Percentiles rank a stretch among this genome's conserved stretches.
phyloP scores from a whole-genome alignment of 2,113 vertebrate species.

The Varanus komodoensis region DNA sequence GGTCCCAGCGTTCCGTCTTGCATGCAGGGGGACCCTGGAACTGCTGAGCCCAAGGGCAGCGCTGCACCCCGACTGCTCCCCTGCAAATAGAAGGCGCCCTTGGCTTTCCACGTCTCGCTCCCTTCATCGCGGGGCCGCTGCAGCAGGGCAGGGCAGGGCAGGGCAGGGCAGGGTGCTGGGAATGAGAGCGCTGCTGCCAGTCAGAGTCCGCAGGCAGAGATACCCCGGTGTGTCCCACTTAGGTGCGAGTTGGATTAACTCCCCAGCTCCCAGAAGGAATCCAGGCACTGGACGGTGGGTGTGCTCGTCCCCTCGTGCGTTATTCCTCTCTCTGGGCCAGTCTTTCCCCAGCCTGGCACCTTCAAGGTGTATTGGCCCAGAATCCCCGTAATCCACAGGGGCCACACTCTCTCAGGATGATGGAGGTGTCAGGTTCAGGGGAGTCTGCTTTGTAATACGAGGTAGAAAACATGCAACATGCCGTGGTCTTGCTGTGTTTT shows the following conservation, averaged over 20 bases:
- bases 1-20: constrained; percentile 26
- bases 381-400: neutral
- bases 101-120: neutral
- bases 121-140: neutral
- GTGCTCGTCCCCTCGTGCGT: neutral
- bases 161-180: too few relatives aligned
- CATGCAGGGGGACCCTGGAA: constrained; percentile 15
- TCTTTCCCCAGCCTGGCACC: neutral
- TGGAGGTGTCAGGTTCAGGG: too few relatives aligned
- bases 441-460: neutral
- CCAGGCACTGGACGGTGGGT: neutral
- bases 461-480: too few relatives aligned
- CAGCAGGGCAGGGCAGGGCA: too few relatives aligned
- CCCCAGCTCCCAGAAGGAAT: neutral
- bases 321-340: too few relatives aligned
- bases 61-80: neutral
- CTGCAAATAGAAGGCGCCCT: constrained; percentile 31
- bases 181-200: too few relatives aligned
- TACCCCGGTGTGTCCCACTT: too few relatives aligned
- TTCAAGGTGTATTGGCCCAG: neutral
- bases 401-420: too few relatives aligned
- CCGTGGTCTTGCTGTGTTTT: too few relatives aligned
- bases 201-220: too few relatives aligned
- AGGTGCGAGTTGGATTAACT: neutral
- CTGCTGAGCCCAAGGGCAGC: fast-evolving